phyloP scores from a whole-genome alignment of 2,797 vertebrate genomes.

The Hirundo rustica region DNA sequence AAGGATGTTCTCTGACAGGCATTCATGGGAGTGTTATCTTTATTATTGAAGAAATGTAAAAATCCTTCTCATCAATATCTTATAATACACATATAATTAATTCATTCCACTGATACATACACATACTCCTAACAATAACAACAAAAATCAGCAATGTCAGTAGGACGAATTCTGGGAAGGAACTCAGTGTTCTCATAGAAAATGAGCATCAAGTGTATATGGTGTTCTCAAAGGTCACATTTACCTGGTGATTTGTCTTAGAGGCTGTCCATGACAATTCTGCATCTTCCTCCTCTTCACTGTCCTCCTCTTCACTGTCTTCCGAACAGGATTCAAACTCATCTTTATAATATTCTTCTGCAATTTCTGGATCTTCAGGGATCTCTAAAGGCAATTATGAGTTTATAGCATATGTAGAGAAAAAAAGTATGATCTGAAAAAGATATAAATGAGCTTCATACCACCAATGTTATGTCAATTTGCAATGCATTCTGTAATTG shows the following conservation, averaged over 20 bases:
- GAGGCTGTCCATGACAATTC: constrained; percentile 20
- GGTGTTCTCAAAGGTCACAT: neutral
- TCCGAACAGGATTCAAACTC: constrained; percentile 87
- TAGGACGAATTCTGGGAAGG: neutral
- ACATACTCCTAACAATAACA: neutral
- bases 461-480: neutral
- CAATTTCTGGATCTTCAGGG: constrained; percentile 83
- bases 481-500: neutral
- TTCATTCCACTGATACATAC: neutral
- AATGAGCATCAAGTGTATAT: neutral
- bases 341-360: constrained; percentile 84
- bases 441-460: neutral
- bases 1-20: neutral
- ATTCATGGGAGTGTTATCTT: neutral
- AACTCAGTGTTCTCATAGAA: neutral
- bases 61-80: neutral
- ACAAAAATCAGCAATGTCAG: neutral
- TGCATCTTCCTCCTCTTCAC: neutral
- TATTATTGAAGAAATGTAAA: neutral
- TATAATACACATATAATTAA: neutral
- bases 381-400: constrained; percentile 73
- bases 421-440: neutral
- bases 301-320: constrained; percentile 69
- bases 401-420: neutral
- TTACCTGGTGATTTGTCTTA: constrained; percentile 78